Evolutionary conservation across 2,113 vertebrate genomes (phyloP), one percentile per base, ranked within the genome.

Genomic region (Engraulis encrasicolus): DNA sequence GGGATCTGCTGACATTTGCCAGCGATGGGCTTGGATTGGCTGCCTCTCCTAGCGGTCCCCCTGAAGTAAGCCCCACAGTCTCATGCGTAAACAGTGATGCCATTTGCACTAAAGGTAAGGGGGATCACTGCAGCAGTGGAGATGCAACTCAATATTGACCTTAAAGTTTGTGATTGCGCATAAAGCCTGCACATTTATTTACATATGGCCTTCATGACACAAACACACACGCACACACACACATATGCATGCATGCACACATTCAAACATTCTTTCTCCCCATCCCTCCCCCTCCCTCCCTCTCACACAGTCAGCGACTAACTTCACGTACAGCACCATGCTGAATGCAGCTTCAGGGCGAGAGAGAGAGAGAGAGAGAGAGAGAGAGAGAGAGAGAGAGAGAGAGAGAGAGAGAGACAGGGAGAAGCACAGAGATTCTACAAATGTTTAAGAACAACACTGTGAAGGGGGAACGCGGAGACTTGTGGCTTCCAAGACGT

Each of bases 1-100:
- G 88, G 87, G 90, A 89, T 82, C 87, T 87, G 89, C 86, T 95
- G 94, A 94, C 93, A 94, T 95, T 95, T 93, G 94, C 91, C 92
- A 92, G 87, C 92, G 90, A 92, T 90, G 87, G 87, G 87, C 87
- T 90, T 90, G 92, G 88, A 93, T 93, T 93, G 92, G 91, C 91
- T 52, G 11, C 27, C 23, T n/a, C 81, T 48, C 58, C 6, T 9
- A 12, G 18, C 48, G 17, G 15, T 81, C 27, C 80, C 86, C 84
- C 88, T 85, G 89, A 82, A 86, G 90, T 87, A 86, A 89, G 89
- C 66, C 66, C 81, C 20, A 18, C 88, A 89, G 92, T 92, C 87
- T 86, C 88, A 79, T 91, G 90, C 87, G 92, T 91, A 94, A 94
- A 95, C 92, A 94, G 87, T 86, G 54, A 88, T 95, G 93, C 89